These are phyloP conservation scores for Scolopax mira DNA, from an alignment of 2,113 vertebrate species.

Conservation along the genomic window DNA sequence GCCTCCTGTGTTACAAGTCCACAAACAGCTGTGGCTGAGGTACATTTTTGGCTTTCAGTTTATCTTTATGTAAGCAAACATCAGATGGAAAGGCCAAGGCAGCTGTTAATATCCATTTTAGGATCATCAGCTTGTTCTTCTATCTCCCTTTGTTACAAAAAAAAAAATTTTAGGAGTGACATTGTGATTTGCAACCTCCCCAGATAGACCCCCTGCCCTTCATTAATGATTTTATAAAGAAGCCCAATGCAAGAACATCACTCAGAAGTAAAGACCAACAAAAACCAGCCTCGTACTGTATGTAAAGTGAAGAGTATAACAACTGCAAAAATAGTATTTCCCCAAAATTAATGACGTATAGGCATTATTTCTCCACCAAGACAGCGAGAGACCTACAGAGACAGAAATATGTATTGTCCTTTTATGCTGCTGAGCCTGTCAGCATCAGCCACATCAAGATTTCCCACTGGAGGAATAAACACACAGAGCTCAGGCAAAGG, in stretches of 20 bases:
- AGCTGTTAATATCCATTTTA: not conserved
- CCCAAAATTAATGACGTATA: not conserved
- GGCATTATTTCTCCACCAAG: not conserved
- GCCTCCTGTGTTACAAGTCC: not conserved
- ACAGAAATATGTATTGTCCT: not conserved
- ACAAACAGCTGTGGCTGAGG: not conserved
- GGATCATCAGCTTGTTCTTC: not conserved
- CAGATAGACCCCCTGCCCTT: not conserved
- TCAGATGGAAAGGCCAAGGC: not conserved
- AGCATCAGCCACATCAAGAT: not conserved
- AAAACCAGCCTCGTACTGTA: not conserved
- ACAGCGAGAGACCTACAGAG: not conserved
- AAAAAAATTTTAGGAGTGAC: not conserved
- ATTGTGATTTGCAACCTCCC: not conserved
- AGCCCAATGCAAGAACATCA: not conserved
- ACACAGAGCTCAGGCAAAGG: rapidly evolving
- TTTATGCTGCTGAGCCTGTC: not conserved
- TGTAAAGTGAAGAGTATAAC: rapidly evolving
- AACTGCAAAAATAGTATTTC: not conserved
- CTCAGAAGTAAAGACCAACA: not conserved
- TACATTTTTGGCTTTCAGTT: not conserved
- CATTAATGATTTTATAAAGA: not conserved
- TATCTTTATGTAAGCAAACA: not conserved
- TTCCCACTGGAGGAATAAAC: not conserved
- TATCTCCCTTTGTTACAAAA: not conserved